Percentiles rank a stretch among this genome's conserved stretches.
Conservation (phyloP, 2,888 invertebrate species). For the Griposia aprilina region DNA sequence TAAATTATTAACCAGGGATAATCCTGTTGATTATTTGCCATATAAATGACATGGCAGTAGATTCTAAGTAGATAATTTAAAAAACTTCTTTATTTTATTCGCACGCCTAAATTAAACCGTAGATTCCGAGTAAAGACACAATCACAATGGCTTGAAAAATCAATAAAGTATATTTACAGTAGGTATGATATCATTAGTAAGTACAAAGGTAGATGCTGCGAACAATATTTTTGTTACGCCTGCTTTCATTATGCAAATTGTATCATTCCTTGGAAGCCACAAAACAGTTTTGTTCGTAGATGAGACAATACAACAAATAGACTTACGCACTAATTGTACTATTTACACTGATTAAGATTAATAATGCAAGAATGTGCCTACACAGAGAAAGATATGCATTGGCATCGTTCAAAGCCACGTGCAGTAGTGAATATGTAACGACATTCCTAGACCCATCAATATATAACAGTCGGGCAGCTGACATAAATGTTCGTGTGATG, state of each 20-base stretch:
- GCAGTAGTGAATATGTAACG: constrained; percentile 56
- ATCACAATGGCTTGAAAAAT: constrained; percentile 33
- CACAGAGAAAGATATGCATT: constrained; percentile 40
- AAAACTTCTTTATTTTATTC: neutral
- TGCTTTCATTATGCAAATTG: constrained; percentile 27
- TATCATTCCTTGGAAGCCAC: constrained; percentile 3
- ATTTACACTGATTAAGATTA: constrained; percentile 42
- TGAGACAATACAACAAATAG: constrained; percentile 36
- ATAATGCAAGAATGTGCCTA: constrained; percentile 47
- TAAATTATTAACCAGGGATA: neutral
- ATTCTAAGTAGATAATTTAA: neutral
- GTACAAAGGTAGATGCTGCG: neutral
- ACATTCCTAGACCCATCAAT: constrained; percentile 52
- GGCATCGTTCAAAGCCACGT: constrained; percentile 57
- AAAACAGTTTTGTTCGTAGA: constrained; percentile 19
- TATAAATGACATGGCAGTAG: constrained; percentile 1
- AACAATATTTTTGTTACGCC: constrained; percentile 32
- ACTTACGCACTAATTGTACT: constrained; percentile 21
- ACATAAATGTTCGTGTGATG: constrained; percentile 46
- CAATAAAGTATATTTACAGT: neutral
- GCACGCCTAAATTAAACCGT: neutral
- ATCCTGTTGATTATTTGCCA: neutral
- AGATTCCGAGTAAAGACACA: constrained; percentile 10
- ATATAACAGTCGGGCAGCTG: constrained; percentile 44
- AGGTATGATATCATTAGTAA: constrained; percentile 23